Base-by-base conservation (phyloP, 2,113 vertebrate genomes). In the Dicerorhinus sumatrensis region DNA sequence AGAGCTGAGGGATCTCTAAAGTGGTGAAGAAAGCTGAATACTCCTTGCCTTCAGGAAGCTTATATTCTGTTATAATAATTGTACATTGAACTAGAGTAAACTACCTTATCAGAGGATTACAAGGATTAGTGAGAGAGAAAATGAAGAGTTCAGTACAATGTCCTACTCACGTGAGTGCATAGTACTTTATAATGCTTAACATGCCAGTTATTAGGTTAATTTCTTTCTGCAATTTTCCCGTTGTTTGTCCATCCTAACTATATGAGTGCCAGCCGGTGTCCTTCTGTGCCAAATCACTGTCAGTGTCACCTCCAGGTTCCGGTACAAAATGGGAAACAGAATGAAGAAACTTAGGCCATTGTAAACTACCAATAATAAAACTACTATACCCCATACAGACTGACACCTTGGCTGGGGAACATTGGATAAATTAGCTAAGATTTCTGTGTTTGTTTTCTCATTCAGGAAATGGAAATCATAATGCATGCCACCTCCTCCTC, bases 381-480 rank as follows among this genome's bases (percentile, higher is more conserved):
- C 82, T 63, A 62, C 1, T 39, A 14, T 67, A 13, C 2, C 21
- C 31, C 20, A 81, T 88, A 76, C 33, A 60, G 31, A 81, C 14
- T 75, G 89, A 33, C 1, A 23, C 36, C n/a, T 67, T 75, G 46
- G 8, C 29, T 62, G 20, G 51, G 6, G 33, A 81, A 65, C 3
- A 51, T 48, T 88, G 56, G 46, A 62, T 91, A 85, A 91, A 89
- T 87, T 48, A 89, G 17, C 5, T 80, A 91, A 76, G 90, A 92
- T 84, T 48, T 81, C 62, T 75, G 21, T 29, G 3, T 96, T 73
- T 89, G 8, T 88, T 88, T 96, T 51, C 46, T 29, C 21, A 65
- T 20, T 89, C 72, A 54, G 27, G 62, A 58, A 95, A 77, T 82
- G 25, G 62, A 77, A 87, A 93, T 73, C 58, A 67, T 58, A 67